Evolutionary conservation across 2,797 vertebrate genomes (phyloP).

Genomic region (Cyclopterus lumpus): DNA sequence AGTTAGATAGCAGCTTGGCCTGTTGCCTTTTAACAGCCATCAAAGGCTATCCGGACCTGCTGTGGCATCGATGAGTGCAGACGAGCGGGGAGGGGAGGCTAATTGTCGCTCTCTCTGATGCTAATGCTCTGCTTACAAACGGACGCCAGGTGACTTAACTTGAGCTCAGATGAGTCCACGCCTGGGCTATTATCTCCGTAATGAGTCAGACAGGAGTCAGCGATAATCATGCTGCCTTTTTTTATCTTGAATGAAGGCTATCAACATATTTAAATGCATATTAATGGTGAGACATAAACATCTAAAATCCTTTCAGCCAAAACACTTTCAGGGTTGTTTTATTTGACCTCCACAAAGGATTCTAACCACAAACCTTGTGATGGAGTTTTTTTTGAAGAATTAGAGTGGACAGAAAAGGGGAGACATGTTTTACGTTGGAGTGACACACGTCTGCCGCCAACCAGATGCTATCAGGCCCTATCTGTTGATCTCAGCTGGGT

Average conservation of each 20-base stretch:
- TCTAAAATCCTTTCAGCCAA: neutral
- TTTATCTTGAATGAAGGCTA: slow-evolving; percentile 7
- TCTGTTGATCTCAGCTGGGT: slow-evolving; percentile 48
- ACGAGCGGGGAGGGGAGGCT: slow-evolving; percentile 17
- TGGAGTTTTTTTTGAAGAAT: neutral
- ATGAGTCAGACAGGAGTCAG: slow-evolving; percentile 31
- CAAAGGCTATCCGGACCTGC: slow-evolving; percentile 41
- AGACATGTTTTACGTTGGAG: neutral
- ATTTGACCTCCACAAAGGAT: neutral
- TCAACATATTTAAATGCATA: neutral
- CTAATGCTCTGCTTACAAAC: slow-evolving; percentile 58
- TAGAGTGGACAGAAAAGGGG: neutral
- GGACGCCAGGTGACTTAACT: slow-evolving; percentile 61
- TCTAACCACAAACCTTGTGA: neutral
- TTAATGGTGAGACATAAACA: neutral
- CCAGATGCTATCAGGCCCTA: slow-evolving; percentile 52
- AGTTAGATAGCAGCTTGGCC: slow-evolving; percentile 23
- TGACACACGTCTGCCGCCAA: slow-evolving; percentile 26
- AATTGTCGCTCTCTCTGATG: slow-evolving; percentile 64
- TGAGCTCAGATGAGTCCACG: slow-evolving; percentile 29
- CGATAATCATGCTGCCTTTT: slow-evolving; percentile 17
- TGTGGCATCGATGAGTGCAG: slow-evolving; percentile 19
- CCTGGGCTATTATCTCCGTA: slow-evolving; percentile 44
- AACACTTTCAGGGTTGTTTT: neutral
- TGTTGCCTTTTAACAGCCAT: slow-evolving; percentile 39